Conservation (phyloP, 2,797 vertebrate genomes). For the Halcyon smyrnensis region DNA sequence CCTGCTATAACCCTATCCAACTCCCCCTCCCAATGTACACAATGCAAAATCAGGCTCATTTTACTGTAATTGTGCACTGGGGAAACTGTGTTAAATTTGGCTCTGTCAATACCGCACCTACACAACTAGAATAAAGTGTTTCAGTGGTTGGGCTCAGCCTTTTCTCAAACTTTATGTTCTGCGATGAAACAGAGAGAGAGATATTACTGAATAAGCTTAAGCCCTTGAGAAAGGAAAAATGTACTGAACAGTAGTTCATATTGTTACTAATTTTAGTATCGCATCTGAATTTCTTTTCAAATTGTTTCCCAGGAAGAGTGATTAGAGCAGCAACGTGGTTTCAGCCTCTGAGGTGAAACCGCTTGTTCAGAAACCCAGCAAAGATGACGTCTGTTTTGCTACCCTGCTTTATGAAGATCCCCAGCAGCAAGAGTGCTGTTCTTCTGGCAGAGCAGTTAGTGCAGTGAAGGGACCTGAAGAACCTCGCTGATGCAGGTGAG, state of each 20-base stretch:
- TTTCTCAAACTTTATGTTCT: background rate
- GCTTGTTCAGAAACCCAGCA: background rate
- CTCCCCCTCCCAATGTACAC: background rate
- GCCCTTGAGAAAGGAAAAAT: background rate
- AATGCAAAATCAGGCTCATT: background rate
- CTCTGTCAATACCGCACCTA: background rate
- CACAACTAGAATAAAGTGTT: background rate
- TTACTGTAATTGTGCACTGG: background rate
- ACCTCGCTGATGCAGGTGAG: background rate
- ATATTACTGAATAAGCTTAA: slow-evolving; percentile 12
- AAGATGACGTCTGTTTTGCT: background rate
- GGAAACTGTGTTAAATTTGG: slow-evolving; percentile 20
- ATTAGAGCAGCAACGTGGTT: background rate
- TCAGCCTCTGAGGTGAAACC: background rate
- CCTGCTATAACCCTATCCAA: background rate
- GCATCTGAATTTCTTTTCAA: background rate
- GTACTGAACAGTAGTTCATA: background rate
- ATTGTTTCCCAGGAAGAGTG: background rate
- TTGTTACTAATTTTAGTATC: background rate
- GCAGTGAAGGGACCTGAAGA: background rate
- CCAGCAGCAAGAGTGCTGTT: background rate
- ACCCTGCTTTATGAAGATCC: background rate
- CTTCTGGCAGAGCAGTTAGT: background rate
- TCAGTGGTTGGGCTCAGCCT: background rate
- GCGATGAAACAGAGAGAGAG: background rate